A percentile compares a stretch with the other conserved stretches of the same genome.
These are phyloP conservation scores for Liolophura sinensis DNA, from an alignment of 1,140 invertebrate genomes.

Conservation along the genomic window DNA sequence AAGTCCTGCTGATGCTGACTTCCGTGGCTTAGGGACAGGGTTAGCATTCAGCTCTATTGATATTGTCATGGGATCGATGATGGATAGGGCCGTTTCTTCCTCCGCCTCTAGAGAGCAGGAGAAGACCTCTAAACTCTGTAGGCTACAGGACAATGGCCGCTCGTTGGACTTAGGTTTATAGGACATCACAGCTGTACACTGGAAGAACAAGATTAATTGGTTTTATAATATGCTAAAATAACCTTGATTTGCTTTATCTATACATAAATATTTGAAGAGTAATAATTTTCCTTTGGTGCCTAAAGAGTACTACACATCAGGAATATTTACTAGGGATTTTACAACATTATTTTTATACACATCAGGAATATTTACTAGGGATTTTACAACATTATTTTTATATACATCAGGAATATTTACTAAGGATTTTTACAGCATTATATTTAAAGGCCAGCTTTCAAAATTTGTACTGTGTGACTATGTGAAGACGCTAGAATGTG, in stretches of 20 bases:
- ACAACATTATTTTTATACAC: too few species aligned
- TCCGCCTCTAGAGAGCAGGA: slow-evolving; percentile 90
- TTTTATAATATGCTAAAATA: neutral
- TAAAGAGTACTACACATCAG: too few species aligned
- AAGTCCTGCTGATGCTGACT: slow-evolving; percentile 25
- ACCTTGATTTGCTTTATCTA: neutral
- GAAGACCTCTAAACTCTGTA: slow-evolving; percentile 91
- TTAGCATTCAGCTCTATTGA: slow-evolving; percentile 59
- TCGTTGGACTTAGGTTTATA: slow-evolving; percentile 74
- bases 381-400: too few species aligned
- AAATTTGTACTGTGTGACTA: too few species aligned
- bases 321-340: too few species aligned
- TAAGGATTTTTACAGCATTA: too few species aligned
- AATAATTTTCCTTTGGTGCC: too few species aligned
- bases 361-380: too few species aligned
- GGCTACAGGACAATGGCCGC: slow-evolving; percentile 81
- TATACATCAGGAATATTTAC: too few species aligned
- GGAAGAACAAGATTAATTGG: slow-evolving; percentile 27
- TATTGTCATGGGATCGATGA: slow-evolving; percentile 86
- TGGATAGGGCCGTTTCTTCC: slow-evolving; percentile 93
- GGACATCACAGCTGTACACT: slow-evolving; percentile 84
- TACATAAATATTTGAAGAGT: too few species aligned
- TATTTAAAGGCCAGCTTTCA: too few species aligned
- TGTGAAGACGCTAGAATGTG: too few species aligned
- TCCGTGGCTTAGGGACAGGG: slow-evolving; percentile 27